These are phyloP conservation scores for Garra rufa DNA, from an alignment of 2,113 vertebrate species.

Conservation along the genomic window DNA sequence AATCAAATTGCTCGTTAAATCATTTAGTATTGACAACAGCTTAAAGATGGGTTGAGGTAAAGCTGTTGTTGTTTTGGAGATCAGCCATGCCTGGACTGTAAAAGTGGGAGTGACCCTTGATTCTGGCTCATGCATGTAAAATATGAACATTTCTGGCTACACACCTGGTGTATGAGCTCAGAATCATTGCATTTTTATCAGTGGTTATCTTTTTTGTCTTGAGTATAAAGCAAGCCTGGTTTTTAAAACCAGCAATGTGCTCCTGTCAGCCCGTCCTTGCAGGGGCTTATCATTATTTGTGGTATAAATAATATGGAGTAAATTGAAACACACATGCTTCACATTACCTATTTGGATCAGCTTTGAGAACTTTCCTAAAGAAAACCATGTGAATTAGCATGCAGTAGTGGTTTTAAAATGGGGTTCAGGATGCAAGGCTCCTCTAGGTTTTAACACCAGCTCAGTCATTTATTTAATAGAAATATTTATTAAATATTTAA, in stretches of 20 bases:
- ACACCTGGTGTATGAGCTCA: background rate
- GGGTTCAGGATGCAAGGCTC: background rate
- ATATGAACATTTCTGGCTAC: background rate
- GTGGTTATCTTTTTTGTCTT: background rate
- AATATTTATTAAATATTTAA: background rate
- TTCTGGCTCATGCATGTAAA: background rate
- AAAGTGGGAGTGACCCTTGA: background rate
- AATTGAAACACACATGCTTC: conserved; percentile 25
- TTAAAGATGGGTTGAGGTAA: background rate
- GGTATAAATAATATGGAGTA: conserved; percentile 1
- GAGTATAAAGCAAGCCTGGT: background rate
- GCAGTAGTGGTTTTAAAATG: background rate
- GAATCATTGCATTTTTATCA: background rate
- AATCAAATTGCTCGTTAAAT: background rate
- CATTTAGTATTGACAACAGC: background rate
- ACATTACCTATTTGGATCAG: conserved; percentile 20
- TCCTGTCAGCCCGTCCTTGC: background rate
- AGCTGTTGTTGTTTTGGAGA: background rate
- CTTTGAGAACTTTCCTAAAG: conserved; percentile 9
- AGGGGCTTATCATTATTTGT: background rate
- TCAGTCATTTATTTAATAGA: background rate
- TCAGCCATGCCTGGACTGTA: background rate
- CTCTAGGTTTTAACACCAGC: background rate
- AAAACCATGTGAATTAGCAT: background rate
- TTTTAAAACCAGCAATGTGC: background rate